Evolutionary conservation across 2,113 vertebrate species (phyloP).

Genomic region (Dicrurus megarhynchus): DNA sequence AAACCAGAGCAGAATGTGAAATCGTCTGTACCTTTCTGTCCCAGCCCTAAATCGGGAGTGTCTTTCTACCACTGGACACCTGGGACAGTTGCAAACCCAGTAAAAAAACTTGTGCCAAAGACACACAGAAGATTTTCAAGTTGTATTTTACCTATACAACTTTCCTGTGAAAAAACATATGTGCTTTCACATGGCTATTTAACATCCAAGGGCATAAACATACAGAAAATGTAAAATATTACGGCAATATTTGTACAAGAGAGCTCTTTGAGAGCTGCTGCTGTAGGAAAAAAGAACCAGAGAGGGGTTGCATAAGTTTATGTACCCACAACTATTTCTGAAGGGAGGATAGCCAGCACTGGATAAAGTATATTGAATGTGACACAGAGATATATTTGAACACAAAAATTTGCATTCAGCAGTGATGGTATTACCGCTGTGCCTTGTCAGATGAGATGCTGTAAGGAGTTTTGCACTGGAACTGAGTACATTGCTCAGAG

Average conservation of each 20-base stretch:
- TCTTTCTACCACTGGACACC: background rate
- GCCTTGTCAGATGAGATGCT: background rate
- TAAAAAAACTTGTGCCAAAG: background rate
- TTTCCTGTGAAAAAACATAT: background rate
- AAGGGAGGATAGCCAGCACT: background rate
- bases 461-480: background rate
- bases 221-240: background rate
- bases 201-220: background rate
- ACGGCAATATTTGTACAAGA: background rate
- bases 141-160: background rate
- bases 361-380: background rate
- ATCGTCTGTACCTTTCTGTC: background rate
- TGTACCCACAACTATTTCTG: background rate
- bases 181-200: background rate
- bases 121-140: background rate
- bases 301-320: background rate
- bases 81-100: background rate
- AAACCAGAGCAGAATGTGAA: background rate
- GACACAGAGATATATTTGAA: background rate
- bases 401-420: background rate
- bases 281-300: background rate
- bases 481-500: background rate
- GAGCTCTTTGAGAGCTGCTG: background rate
- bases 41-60: fast-evolving
- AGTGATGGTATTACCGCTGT: background rate